Conservation (phyloP, 2,888 invertebrate genomes). For the Lithophane ornitopus region DNA sequence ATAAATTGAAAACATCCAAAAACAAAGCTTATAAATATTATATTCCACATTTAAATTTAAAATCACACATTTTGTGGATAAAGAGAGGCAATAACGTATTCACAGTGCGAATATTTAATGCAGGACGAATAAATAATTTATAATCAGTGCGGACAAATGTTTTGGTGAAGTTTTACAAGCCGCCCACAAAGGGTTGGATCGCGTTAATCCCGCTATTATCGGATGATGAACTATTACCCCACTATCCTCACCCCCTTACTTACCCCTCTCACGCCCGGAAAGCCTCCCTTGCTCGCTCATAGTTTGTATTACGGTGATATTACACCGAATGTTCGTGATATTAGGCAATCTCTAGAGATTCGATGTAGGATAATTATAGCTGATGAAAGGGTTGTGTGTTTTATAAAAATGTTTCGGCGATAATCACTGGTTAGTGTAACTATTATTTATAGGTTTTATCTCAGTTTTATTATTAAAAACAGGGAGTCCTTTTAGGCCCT, state of each 20-base stretch:
- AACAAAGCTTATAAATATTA: conserved; percentile 17
- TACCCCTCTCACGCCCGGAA: conserved; percentile 30
- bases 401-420: conserved; percentile 53
- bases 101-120: conserved; percentile 74
- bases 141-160: conserved; percentile 81
- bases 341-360: conserved; percentile 72
- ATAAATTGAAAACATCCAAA: conserved; percentile 20
- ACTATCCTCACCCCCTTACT: conserved; percentile 50
- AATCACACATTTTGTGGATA: conserved; percentile 44
- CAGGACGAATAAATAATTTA: conserved; percentile 76
- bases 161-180: conserved; percentile 84
- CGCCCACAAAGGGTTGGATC: conserved; percentile 88
- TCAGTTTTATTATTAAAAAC: too few species aligned
- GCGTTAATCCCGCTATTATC: conserved; percentile 87
- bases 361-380: conserved; percentile 67
- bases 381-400: conserved; percentile 70
- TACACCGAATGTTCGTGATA: conserved; percentile 83
- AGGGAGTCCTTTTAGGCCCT: too few species aligned
- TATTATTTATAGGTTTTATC: conserved; percentile 5
- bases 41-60: conserved; percentile 33
- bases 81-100: conserved; percentile 70
- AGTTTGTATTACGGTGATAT: conserved; percentile 76
- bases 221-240: conserved; percentile 83
- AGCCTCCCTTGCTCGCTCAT: conserved; percentile 44
- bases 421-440: conserved; percentile 49